Percentiles rank a stretch among this genome's conserved stretches.
phyloP scores from a whole-genome alignment of 2,113 vertebrate species.

The Melanotaenia duboulayi region DNA sequence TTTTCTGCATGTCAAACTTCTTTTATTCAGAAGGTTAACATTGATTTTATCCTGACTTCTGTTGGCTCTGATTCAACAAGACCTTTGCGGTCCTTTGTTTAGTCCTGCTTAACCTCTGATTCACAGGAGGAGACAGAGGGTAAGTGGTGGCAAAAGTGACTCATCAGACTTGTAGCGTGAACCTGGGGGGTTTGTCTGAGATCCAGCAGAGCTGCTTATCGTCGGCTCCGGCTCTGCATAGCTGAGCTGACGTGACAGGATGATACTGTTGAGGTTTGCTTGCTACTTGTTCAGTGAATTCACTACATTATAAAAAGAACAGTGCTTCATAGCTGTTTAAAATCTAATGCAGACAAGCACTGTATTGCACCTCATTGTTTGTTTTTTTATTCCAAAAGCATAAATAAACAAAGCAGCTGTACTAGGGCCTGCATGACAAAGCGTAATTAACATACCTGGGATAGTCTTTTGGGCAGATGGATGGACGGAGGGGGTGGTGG shows the following conservation, averaged over 20 bases:
- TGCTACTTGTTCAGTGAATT: neutral
- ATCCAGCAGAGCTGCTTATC: neutral
- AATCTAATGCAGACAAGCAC: neutral
- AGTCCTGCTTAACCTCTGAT: constrained; percentile 20
- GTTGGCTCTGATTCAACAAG: neutral
- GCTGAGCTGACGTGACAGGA: constrained; percentile 9
- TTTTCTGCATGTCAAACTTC: neutral
- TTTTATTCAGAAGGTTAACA: constrained; percentile 11
- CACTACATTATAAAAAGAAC: constrained; percentile 6
- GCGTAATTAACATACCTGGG: too few relatives aligned
- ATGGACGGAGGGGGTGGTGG: too few relatives aligned
- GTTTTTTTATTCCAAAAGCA: too few relatives aligned
- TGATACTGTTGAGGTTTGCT: constrained; percentile 1
- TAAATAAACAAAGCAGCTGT: too few relatives aligned
- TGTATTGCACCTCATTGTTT: too few relatives aligned
- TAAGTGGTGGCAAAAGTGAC: constrained; percentile 13
- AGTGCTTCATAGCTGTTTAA: neutral
- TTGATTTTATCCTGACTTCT: constrained; percentile 6
- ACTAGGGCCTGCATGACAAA: too few relatives aligned
- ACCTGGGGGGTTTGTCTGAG: constrained; percentile 13
- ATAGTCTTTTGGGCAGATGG: too few relatives aligned
- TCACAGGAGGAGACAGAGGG: constrained; percentile 3
- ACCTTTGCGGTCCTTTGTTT: constrained; percentile 24
- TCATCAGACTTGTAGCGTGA: neutral
- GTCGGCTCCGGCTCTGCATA: constrained; percentile 6